A percentile compares a stretch with the other conserved stretches of the same genome.
Conservation (phyloP, 1,140 invertebrate genomes). For the Bombyx mori region ASM3026992v2 NC_085129.1:7348001-7348500, state of each 20-base stretch:
- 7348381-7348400: too few species aligned
- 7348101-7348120: slow-evolving; percentile 70
- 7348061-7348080: slow-evolving; percentile 67
- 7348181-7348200: slow-evolving; percentile 31
- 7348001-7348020: slow-evolving; percentile 31
- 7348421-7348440: too few species aligned
- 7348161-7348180: slow-evolving; percentile 51
- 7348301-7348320: slow-evolving; percentile 80
- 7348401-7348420: too few species aligned
- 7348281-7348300: slow-evolving; percentile 74
- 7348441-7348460: too few species aligned
- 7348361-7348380: slow-evolving; percentile 40
- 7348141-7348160: slow-evolving; percentile 41
- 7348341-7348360: slow-evolving; percentile 81
- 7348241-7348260: slow-evolving; percentile 78
- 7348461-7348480: too few species aligned
- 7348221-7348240: slow-evolving; percentile 74
- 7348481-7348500: too few species aligned
- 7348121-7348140: slow-evolving; percentile 38
- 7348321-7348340: slow-evolving; percentile 78
- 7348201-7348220: slow-evolving; percentile 78
- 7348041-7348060: slow-evolving; percentile 75
- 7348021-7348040: slow-evolving; percentile 73
- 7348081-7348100: slow-evolving; percentile 74
- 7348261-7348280: slow-evolving; percentile 76